Evolutionary conservation across 2,797 vertebrate species (phyloP), one percentile per base, ranked within the genome.

Genomic region (Nannoperca obscura): DNA sequence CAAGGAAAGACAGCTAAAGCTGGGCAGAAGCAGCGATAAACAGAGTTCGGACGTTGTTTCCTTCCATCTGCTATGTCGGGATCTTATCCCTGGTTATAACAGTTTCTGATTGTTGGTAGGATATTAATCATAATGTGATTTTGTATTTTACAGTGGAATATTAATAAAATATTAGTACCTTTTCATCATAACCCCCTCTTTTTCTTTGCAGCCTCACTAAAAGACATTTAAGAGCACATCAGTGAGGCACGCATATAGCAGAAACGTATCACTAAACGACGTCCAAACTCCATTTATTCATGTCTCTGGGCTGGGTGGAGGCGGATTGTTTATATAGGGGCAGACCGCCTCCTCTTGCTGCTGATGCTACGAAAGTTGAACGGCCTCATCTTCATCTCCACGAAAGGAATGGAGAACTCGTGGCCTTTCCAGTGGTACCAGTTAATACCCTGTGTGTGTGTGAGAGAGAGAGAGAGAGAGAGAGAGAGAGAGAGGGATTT

Each of bases 351-450:
- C 92, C 97, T 95, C 94, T 97, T 97, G 87, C 96, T 96, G 22
- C 92, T 94, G 88, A 94, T 82, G 88, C 95, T 97, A 61, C 94
- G 97, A 85, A 96, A 98, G 94, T 93, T 98, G 86, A 96, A 98
- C 13, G 98, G 97, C 76, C 98, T 95, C 93, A 97, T 98, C 95
- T 99, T 99, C 98, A 99, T 99, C 95, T 99, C 98, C 93, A 99
- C 98, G 2, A 97, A 98, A 17, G 98, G 98, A 77, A 99, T 98
- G 78, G 98, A 99, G 93, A 99, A 98, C 91, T 99, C 98, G 0
- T 99, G 98, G 80, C 98, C 98, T 95, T 99, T 99, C 98, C 98
- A 99, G 27, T 98, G 97, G 91, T 98, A 99, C 98, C 98, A 99
- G 95, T 99, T 99, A 91, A 99, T 99, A 2, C 98, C 98, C 98